Evolutionary conservation across 2,113 vertebrate species (phyloP).

Genomic region (Prunella fulvescens): DNA sequence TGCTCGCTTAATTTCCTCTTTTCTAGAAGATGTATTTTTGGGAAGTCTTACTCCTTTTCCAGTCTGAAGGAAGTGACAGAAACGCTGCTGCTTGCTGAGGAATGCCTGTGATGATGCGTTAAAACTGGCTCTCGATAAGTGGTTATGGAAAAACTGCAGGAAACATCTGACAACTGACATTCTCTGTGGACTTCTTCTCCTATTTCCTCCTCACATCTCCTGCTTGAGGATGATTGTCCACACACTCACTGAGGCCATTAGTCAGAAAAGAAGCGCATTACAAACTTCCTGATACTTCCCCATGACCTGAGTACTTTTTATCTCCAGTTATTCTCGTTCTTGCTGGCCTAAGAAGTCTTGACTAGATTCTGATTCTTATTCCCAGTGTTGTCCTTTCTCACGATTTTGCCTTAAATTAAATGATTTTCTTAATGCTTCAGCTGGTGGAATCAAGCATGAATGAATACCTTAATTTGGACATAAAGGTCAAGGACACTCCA

Average conservation of each 20-base stretch:
- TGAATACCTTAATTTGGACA: neutral
- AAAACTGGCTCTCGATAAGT: neutral
- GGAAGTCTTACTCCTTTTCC: slow-evolving; percentile 43
- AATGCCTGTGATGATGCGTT: neutral
- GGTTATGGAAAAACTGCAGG: neutral
- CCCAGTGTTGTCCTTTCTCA: neutral
- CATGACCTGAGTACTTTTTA: neutral
- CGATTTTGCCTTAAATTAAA: neutral
- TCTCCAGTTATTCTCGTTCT: neutral
- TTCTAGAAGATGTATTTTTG: slow-evolving; percentile 19
- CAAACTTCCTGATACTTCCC: neutral
- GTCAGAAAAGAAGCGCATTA: neutral
- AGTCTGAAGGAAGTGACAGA: slow-evolving; percentile 28
- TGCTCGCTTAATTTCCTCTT: neutral
- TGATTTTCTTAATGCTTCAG: neutral
- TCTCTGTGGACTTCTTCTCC: neutral
- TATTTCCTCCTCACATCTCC: neutral
- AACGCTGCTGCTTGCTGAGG: neutral
- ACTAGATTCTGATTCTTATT: neutral
- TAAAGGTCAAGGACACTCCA: neutral
- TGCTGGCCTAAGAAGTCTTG: neutral
- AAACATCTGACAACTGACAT: neutral
- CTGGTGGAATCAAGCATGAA: neutral
- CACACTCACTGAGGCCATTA: neutral
- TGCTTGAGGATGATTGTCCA: neutral